Evolutionary conservation across 2,888 invertebrate species (phyloP).

Genomic region (Dromius quadrimaculatus): DNA sequence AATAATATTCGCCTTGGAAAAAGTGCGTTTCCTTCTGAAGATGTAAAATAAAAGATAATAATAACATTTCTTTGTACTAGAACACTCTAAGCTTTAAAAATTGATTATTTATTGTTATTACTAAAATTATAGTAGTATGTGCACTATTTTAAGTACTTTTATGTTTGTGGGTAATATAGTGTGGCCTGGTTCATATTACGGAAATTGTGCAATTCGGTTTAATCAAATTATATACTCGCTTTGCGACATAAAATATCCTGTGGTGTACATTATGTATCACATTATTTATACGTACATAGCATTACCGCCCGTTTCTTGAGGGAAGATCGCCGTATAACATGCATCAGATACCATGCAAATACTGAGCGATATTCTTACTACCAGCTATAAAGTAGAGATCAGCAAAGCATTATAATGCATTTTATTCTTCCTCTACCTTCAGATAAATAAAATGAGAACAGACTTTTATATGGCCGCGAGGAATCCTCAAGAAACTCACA

Average conservation of each 20-base stretch:
- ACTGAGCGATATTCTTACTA: slow-evolving; percentile 4
- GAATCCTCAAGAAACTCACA: slow-evolving; percentile 11
- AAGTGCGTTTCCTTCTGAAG: too few relatives aligned
- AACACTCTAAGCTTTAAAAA: too few relatives aligned
- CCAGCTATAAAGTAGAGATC: slow-evolving; percentile 8
- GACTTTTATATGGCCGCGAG: slow-evolving; percentile 8
- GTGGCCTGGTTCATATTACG: too few relatives aligned
- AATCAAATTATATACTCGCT: slow-evolving; percentile 4
- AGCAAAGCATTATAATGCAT: slow-evolving; percentile 14
- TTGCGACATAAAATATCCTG: neutral
- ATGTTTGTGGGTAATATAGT: too few relatives aligned
- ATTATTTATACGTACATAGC: slow-evolving; percentile 26
- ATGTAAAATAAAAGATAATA: too few relatives aligned
- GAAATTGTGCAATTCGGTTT: slow-evolving; percentile 3
- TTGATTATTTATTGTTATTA: neutral
- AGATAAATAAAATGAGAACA: slow-evolving; percentile 12
- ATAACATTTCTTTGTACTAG: too few relatives aligned
- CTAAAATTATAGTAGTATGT: too few relatives aligned
- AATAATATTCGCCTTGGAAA: too few relatives aligned
- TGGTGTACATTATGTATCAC: slow-evolving; percentile 1
- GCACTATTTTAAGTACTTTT: too few relatives aligned
- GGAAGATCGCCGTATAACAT: neutral
- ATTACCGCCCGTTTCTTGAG: neutral
- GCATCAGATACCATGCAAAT: slow-evolving; percentile 16
- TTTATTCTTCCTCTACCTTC: slow-evolving; percentile 15